A percentile compares a stretch with the other conserved stretches of the same genome.
These are phyloP conservation scores for Cephonodes hylas DNA, from an alignment of 2,888 invertebrate genomes.

Conservation along the genomic window DNA sequence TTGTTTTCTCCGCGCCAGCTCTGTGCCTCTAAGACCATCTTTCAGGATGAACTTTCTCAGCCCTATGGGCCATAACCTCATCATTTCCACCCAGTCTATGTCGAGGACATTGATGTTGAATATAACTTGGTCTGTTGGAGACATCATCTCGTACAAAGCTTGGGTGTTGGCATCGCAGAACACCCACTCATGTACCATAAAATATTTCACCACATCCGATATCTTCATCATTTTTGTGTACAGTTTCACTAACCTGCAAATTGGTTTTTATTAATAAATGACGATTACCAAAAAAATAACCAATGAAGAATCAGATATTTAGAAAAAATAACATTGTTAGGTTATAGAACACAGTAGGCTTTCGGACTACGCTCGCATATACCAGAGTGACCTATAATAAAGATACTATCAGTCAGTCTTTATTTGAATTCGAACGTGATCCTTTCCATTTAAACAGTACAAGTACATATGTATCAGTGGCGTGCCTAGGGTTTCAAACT, in stretches of 20 bases:
- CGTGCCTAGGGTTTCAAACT: too few relatives aligned
- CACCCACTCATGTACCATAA: slow-evolving; percentile 31
- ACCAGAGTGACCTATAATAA: too few relatives aligned
- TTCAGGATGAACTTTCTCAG: slow-evolving; percentile 35
- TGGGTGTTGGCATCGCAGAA: slow-evolving; percentile 34
- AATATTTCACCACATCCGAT: slow-evolving; percentile 24
- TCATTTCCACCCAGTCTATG: slow-evolving; percentile 30
- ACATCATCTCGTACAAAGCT: slow-evolving; percentile 23
- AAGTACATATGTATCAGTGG: too few relatives aligned
- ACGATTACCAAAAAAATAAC: background rate
- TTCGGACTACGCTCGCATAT: too few relatives aligned
- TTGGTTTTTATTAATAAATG: background rate
- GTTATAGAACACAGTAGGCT: too few relatives aligned
- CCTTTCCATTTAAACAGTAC: too few relatives aligned
- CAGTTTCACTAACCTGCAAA: slow-evolving; percentile 33
- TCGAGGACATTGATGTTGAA: slow-evolving; percentile 35
- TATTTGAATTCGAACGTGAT: too few relatives aligned
- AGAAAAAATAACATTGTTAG: too few relatives aligned
- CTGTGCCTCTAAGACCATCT: slow-evolving; percentile 33
- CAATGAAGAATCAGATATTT: too few relatives aligned
- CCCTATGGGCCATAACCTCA: slow-evolving; percentile 31
- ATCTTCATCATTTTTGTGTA: slow-evolving; percentile 36
- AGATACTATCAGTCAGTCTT: too few relatives aligned
- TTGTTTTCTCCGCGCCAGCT: slow-evolving; percentile 25
- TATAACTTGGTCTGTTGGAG: slow-evolving; percentile 31